phyloP scores from a whole-genome alignment of 2,113 vertebrate genomes.

The Echinops telfairi region DNA sequence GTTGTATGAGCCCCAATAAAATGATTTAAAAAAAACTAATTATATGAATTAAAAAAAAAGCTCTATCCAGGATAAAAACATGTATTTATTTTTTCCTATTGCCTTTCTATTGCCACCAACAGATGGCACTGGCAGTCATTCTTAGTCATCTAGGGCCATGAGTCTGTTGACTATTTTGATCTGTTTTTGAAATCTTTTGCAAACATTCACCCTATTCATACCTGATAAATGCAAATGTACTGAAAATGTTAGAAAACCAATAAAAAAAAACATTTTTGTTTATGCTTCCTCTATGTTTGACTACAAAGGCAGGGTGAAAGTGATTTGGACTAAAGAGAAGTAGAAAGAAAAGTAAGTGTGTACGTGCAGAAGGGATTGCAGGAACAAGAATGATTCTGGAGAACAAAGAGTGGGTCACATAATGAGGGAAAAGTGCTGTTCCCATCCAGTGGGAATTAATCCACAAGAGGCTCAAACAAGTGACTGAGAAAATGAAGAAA shows the following conservation, averaged over 20 bases:
- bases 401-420: not conserved
- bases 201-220: not conserved
- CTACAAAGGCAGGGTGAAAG: not conserved
- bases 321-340: constrained; percentile 11
- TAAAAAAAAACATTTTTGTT: constrained; percentile 1
- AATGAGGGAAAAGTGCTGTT: not conserved
- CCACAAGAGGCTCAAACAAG: not conserved
- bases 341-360: not conserved
- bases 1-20: too few species aligned
- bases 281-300: not conserved
- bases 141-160: not conserved
- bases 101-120: constrained; percentile 45
- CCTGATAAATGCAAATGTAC: not conserved
- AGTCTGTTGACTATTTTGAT: not conserved
- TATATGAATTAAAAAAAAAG: constrained; percentile 10
- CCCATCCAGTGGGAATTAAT: not conserved
- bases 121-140: constrained; percentile 51
- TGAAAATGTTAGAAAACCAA: not conserved
- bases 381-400: constrained; percentile 4
- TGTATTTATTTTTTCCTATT: not conserved
- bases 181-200: constrained; percentile 10
- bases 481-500: not conserved
- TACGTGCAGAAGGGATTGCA: not conserved
- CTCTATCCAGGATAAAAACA: not conserved
- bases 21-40: too few species aligned